A percentile compares a stretch with the other conserved stretches of the same genome.
Conservation (phyloP, 2,888 invertebrate species). For the Microdon myrmicae region DNA sequence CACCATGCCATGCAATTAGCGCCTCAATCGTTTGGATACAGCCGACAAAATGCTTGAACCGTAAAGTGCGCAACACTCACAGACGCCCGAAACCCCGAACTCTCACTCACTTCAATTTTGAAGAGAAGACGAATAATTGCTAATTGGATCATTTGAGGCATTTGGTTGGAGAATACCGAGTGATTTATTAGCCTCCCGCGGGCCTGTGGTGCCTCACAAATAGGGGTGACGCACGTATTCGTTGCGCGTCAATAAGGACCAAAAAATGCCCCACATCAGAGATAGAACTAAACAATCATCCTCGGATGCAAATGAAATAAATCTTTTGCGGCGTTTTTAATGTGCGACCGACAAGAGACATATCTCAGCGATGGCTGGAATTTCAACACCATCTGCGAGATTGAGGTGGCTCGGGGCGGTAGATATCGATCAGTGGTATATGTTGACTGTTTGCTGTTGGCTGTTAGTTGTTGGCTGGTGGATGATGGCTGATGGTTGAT, state of each 20-base stretch:
- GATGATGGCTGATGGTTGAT: too few species aligned
- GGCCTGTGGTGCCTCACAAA: constrained; percentile 11
- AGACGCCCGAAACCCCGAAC: too few species aligned
- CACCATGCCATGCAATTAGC: constrained; percentile 53
- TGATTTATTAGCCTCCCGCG: constrained; percentile 41
- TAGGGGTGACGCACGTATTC: constrained; percentile 17
- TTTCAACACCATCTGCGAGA: constrained; percentile 47
- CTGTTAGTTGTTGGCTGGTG: too few species aligned
- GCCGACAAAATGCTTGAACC: constrained; percentile 1
- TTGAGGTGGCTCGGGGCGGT: background rate
- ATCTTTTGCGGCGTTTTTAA: constrained; percentile 45
- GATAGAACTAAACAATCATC: constrained; percentile 23
- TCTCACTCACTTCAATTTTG: constrained; percentile 31
- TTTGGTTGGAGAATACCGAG: constrained; percentile 32
- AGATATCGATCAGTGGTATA: constrained; percentile 2
- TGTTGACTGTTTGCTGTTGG: too few species aligned
- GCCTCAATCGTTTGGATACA: constrained; percentile 36
- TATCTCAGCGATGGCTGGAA: constrained; percentile 42
- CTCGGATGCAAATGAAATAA: constrained; percentile 51
- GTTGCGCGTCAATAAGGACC: constrained; percentile 41
- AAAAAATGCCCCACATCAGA: constrained; percentile 19
- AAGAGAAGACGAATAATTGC: constrained; percentile 36
- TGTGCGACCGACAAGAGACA: constrained; percentile 26
- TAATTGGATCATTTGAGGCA: constrained; percentile 51
- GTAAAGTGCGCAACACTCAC: background rate